These are phyloP conservation scores for Catharus ustulatus DNA, from an alignment of 2,797 vertebrate species.

Conservation along the genomic window DNA sequence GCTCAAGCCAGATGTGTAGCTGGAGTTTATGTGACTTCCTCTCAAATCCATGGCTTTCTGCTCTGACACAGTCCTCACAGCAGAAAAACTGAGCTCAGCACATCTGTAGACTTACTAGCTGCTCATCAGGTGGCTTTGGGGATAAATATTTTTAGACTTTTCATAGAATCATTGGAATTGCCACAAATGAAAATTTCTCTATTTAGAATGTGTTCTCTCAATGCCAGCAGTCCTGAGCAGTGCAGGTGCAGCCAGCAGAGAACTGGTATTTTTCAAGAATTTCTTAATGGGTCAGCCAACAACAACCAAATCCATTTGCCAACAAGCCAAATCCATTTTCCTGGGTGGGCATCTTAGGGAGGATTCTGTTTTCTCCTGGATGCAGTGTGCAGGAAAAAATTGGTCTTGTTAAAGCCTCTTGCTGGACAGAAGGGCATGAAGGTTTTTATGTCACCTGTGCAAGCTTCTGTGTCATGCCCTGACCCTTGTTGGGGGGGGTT, in stretches of 20 bases:
- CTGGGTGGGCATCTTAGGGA: not conserved
- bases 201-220: not conserved
- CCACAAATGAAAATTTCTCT: not conserved
- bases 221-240: not conserved
- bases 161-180: not conserved
- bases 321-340: not conserved
- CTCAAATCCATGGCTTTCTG: not conserved
- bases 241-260: not conserved
- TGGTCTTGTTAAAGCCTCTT: not conserved
- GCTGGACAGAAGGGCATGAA: not conserved
- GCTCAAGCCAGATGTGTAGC: not conserved
- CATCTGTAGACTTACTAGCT: not conserved
- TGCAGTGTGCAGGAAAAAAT: not conserved
- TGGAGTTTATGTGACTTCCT: not conserved
- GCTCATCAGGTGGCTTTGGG: not conserved
- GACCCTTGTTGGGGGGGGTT: not conserved
- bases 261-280: not conserved
- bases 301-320: not conserved
- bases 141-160: not conserved
- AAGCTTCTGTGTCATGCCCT: accelerated
- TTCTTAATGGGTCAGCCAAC: not conserved
- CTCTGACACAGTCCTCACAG: not conserved
- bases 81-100: not conserved
- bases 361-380: not conserved
- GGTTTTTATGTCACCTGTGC: not conserved